Conservation (phyloP, 1,140 invertebrate genomes). For the Brachionus koreanus region DNA sequence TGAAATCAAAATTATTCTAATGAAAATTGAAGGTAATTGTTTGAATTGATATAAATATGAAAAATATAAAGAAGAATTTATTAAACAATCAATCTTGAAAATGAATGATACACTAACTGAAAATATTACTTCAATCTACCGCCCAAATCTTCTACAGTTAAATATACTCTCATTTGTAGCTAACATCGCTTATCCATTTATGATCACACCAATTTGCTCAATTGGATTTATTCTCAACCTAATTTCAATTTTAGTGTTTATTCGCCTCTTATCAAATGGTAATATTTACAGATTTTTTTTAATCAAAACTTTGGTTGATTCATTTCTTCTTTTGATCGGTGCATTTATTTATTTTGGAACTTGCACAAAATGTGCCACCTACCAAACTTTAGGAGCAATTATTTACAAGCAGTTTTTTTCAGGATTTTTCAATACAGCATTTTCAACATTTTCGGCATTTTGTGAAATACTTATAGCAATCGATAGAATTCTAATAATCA, state of each 20-base stretch:
- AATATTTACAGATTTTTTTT: background rate
- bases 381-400: background rate
- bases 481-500: background rate
- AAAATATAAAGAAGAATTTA: background rate
- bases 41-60: background rate
- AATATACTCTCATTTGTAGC: background rate
- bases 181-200: background rate
- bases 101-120: background rate
- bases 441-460: background rate
- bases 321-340: background rate
- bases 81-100: background rate
- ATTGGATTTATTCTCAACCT: constrained; percentile 2
- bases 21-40: background rate
- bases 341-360: background rate
- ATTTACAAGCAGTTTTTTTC: background rate
- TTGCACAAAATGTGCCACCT: background rate
- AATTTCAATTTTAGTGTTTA: background rate
- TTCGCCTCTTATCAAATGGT: background rate
- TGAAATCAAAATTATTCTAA: background rate
- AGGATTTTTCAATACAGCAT: background rate
- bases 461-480: background rate
- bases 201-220: background rate
- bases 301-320: background rate
- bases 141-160: background rate
- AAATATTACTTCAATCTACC: background rate